Evolutionary conservation across 2,888 invertebrate species (phyloP), one percentile per base, ranked within the genome.

Genomic region (Ennomos fuscantarius): DNA sequence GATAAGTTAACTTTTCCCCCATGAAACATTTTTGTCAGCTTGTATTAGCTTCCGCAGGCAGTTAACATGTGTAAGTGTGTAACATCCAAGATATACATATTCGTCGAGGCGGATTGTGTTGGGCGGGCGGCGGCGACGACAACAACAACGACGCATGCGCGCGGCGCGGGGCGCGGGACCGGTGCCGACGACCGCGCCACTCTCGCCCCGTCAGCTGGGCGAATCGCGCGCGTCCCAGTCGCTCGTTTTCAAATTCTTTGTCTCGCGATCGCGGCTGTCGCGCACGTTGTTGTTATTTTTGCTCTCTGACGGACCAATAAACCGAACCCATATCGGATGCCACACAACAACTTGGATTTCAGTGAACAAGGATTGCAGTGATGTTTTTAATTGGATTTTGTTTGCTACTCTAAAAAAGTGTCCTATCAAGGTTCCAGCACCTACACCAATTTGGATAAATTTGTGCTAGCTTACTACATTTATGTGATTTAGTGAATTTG

Each of bases 341-440:
- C 73, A 70, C 73, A 70, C 72, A 65, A 70, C 72, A 65, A 65
- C 73, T 70, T 87, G 91, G 91, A 92, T 92, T 91, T 75, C 91
- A 91, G 91, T 92, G 91, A 70, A 68, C 64, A 77, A 77, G 91
- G 91, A 92, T 90, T 91, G 90, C 92, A 92, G 92, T 92, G 91
- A 74, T 72, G 24, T 68, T 64, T 70, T 57, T 51, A 61, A 69
- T 62, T 72, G 84, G 84, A 86, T 83, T 81, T 70, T 47, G 31
- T 54, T 48, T 44, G 55, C 31, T 45, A 44, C 47, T 55, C 56
- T 52, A 8, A 12, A 54, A 24, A 47, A 59, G 60, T 56, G 56
- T 32, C 50, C 13, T 49, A 45, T 55, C 47, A 35, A 58, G 47
- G 53, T 57, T 47, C 39, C 31, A 34, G 39, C 24, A 24, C 24